Conservation (phyloP, 1,140 invertebrate genomes). For the Nymphalis io region DNA sequence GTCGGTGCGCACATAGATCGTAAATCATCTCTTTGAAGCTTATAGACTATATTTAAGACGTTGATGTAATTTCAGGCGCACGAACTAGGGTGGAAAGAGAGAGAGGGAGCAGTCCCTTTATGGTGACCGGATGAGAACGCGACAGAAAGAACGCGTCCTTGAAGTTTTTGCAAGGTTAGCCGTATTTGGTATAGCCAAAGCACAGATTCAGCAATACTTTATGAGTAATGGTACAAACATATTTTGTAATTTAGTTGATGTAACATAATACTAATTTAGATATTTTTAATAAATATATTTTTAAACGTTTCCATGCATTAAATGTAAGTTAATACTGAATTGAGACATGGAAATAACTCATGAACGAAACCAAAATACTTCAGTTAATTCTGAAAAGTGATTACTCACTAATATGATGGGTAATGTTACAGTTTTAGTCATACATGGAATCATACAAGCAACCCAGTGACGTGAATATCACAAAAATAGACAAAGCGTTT, state of each 20-base stretch:
- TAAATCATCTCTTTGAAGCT: conserved; percentile 46
- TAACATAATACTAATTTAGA: too few relatives aligned
- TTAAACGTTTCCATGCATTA: too few relatives aligned
- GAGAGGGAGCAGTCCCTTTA: conserved; percentile 40
- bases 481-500: conserved; percentile 54
- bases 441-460: conserved; percentile 65
- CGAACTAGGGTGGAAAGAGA: conserved; percentile 34
- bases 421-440: conserved; percentile 65
- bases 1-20: conserved; percentile 29
- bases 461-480: conserved; percentile 63
- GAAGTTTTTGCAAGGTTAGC: conserved; percentile 61
- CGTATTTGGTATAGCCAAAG: conserved; percentile 19
- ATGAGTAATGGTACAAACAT: too few relatives aligned
- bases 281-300: too few relatives aligned
- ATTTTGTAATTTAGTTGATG: too few relatives aligned
- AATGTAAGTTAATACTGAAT: too few relatives aligned
- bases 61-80: conserved; percentile 34
- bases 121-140: conserved; percentile 45
- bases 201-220: background rate
- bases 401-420: conserved; percentile 55
- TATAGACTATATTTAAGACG: conserved; percentile 7
- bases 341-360: background rate
- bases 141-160: conserved; percentile 49
- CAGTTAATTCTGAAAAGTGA: conserved; percentile 21
- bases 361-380: background rate